phyloP scores from a whole-genome alignment of 2,797 vertebrate species.

The Aratinga solstitialis region DNA sequence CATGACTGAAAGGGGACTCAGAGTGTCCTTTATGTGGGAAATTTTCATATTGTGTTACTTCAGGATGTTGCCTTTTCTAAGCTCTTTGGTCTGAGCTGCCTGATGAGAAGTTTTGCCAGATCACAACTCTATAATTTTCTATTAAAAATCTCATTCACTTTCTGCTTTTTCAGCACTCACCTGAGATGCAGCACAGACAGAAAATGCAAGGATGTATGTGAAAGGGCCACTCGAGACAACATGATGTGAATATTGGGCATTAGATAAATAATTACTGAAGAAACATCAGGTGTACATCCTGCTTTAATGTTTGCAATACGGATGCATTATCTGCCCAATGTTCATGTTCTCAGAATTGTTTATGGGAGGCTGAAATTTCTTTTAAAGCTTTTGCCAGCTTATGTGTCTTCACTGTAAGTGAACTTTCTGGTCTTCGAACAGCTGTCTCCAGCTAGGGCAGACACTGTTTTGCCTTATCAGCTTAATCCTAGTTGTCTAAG shows the following conservation, averaged over 20 bases:
- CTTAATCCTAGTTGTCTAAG: neutral
- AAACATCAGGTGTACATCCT: neutral
- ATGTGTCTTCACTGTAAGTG: neutral
- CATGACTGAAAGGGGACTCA: neutral
- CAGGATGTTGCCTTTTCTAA: neutral
- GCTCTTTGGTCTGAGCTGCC: neutral
- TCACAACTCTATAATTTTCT: neutral
- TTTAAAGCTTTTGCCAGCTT: neutral
- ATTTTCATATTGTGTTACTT: constrained; percentile 37
- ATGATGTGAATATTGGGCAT: neutral
- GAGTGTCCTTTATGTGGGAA: neutral
- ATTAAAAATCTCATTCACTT: neutral
- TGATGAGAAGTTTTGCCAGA: neutral
- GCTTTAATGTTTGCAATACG: neutral
- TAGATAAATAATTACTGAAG: neutral
- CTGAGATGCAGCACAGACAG: neutral
- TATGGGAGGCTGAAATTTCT: neutral
- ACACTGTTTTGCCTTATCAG: neutral
- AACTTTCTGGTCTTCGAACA: neutral
- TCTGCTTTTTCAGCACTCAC: neutral
- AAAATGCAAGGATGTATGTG: neutral
- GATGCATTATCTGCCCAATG: neutral
- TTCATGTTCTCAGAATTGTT: neutral
- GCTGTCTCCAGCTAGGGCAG: neutral
- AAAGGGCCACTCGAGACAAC: neutral